Evolutionary conservation across 2,797 vertebrate genomes (phyloP).

Genomic region (Tokudaia tokunoshimensis): DNA sequence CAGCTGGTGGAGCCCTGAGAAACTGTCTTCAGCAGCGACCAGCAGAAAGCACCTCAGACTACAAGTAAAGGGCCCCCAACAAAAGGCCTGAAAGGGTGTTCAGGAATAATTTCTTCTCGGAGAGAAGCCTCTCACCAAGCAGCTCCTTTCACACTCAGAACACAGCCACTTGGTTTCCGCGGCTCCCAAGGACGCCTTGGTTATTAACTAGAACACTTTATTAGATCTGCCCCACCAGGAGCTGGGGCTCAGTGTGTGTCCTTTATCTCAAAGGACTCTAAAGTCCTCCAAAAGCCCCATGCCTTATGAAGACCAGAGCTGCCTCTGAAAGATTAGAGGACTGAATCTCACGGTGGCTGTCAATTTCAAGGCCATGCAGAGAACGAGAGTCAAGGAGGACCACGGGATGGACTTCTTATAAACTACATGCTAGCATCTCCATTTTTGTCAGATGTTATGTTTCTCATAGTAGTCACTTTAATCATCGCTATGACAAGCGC

Average conservation of each 20-base stretch:
- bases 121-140: background rate
- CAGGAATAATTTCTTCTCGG: background rate
- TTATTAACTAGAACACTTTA: constrained; percentile 18
- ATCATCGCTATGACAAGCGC: background rate
- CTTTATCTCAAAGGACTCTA: constrained; percentile 44
- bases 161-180: background rate
- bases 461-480: background rate
- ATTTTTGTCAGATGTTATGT: background rate
- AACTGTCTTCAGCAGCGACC: background rate
- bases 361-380: background rate
- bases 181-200: background rate
- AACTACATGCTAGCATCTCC: background rate
- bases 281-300: background rate
- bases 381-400: background rate
- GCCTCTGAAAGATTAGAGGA: constrained; percentile 15
- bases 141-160: background rate
- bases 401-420: background rate
- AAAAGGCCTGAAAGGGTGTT: background rate
- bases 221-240: constrained; percentile 9
- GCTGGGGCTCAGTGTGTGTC: background rate
- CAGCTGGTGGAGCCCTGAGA: background rate
- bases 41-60: background rate
- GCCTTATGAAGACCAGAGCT: background rate
- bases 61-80: background rate
- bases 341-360: constrained; percentile 21